Conservation (phyloP, 2,113 vertebrate genomes). For the Pterophyllum scalare region DNA sequence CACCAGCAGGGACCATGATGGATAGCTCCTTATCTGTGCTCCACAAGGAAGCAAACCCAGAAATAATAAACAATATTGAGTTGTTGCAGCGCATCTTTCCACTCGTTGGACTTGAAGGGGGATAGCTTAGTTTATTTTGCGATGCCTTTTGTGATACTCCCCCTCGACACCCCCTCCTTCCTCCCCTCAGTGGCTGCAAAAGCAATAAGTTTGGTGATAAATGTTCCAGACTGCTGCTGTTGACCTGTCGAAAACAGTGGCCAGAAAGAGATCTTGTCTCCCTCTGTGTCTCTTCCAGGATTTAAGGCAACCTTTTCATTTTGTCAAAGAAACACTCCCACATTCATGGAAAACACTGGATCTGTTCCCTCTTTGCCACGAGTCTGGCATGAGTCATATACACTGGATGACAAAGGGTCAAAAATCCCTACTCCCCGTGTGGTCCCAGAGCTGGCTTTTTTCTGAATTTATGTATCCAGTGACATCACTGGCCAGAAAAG, state of each 20-base stretch:
- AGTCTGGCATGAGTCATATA: neutral
- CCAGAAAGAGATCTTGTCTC: conserved; percentile 44
- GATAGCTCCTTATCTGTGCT: conserved; percentile 70
- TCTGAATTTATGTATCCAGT: neutral
- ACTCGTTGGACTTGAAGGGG: conserved; percentile 29
- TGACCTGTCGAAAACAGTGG: conserved; percentile 35
- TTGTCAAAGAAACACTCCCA: neutral
- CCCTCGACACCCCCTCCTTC: neutral
- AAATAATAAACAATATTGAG: conserved; percentile 72
- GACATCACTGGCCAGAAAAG: no score
- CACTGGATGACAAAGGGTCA: neutral
- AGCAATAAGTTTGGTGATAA: conserved; percentile 60
- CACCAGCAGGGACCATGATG: conserved; percentile 56
- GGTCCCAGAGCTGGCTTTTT: neutral
- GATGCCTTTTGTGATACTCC: conserved; percentile 48
- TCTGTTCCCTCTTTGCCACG: neutral
- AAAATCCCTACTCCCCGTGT: rapidly evolving
- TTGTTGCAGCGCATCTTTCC: conserved; percentile 37
- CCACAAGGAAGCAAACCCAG: conserved; percentile 47
- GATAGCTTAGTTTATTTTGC: conserved; percentile 47
- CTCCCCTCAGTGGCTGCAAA: conserved; percentile 21
- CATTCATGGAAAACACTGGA: neutral
- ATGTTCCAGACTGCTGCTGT: conserved; percentile 16
- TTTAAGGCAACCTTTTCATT: conserved; percentile 30
- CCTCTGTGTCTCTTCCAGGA: neutral